A percentile compares a stretch with the other conserved stretches of the same genome.
Conservation (phyloP, 1,140 invertebrate genomes). For the Meloidogyne chitwoodi region DNA sequence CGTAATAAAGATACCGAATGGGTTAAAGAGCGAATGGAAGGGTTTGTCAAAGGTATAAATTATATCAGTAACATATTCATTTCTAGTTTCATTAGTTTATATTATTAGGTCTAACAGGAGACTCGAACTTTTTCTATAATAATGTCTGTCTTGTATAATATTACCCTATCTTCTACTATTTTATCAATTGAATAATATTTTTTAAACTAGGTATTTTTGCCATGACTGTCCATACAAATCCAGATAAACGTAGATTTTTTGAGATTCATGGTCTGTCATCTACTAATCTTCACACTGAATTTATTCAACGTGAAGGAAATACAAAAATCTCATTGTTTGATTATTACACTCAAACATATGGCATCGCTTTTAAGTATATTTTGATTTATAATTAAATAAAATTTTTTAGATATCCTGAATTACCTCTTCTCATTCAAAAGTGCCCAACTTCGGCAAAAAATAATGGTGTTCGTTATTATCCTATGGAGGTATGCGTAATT, state of each 20-base stretch:
- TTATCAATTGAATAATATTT: no score
- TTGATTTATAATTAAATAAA: not conserved
- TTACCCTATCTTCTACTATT: no score
- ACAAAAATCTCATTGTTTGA: not conserved
- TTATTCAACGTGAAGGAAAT: not conserved
- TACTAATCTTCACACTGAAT: not conserved
- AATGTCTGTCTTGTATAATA: no score
- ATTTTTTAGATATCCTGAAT: slow-evolving; percentile 1
- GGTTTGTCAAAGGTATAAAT: not conserved
- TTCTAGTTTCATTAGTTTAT: no score
- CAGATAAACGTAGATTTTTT: not conserved
- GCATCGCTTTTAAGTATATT: not conserved
- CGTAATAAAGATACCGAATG: not conserved
- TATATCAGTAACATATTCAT: no score
- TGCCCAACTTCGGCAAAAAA: not conserved
- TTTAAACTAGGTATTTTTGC: not conserved
- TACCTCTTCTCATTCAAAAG: not conserved
- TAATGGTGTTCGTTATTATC: not conserved
- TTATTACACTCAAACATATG: not conserved
- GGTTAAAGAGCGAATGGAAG: not conserved
- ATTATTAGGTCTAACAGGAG: no score
- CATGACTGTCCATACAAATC: not conserved
- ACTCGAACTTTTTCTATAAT: not conserved
- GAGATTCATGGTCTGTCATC: not conserved
- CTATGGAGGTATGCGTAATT: slow-evolving; percentile 8